Percentiles rank a stretch among this genome's conserved stretches.
phyloP scores from a whole-genome alignment of 2,113 vertebrate genomes.

The Echinops telfairi region DNA sequence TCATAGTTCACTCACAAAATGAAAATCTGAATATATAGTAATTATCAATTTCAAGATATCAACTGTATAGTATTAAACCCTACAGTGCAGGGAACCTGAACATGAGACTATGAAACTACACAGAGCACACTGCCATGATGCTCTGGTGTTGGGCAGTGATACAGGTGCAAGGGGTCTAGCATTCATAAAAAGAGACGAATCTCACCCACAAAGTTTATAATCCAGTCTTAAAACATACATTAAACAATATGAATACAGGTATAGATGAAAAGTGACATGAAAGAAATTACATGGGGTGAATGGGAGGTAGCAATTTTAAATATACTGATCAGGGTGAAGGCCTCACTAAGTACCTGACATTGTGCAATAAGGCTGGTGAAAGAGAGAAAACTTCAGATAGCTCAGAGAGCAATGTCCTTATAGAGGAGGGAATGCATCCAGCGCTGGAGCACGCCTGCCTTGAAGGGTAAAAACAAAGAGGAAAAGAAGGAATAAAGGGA shows the following conservation, averaged over 20 bases:
- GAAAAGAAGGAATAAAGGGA: neutral
- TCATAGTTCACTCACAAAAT: neutral
- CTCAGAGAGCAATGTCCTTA: neutral
- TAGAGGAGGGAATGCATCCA: neutral
- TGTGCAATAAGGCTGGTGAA: neutral
- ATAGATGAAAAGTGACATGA: neutral
- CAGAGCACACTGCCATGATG: too few relatives aligned
- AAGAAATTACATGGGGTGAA: neutral
- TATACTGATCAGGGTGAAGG: neutral
- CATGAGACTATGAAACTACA: too few relatives aligned
- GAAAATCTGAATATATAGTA: neutral
- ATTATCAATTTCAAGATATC: neutral
- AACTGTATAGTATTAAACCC: neutral
- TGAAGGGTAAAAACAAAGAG: too few relatives aligned
- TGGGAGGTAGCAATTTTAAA: neutral
- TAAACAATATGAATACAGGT: neutral
- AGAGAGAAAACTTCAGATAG: neutral
- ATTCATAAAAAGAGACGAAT: neutral
- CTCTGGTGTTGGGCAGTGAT: neutral
- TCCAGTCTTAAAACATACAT: neutral
- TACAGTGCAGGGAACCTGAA: neutral
- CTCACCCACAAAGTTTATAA: neutral
- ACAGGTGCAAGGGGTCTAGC: rapidly evolving
- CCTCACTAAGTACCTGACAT: neutral
- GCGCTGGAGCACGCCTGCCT: neutral